Evolutionary conservation across 1,140 invertebrate species (phyloP).

Genomic region (Drosophila littoralis): DNA sequence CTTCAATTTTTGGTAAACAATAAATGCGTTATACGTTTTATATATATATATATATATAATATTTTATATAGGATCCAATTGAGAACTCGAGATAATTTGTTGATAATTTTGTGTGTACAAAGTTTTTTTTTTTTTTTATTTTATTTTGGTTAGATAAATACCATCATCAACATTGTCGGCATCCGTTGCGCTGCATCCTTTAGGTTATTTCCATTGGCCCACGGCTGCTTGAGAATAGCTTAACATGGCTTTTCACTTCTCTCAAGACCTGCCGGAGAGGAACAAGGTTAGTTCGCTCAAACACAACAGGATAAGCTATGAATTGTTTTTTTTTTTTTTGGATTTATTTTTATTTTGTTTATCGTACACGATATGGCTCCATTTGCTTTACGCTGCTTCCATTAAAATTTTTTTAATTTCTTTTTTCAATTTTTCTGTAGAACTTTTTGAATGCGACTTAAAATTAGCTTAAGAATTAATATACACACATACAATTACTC

Average conservation of each 20-base stretch:
- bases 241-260: slow-evolving; percentile 71
- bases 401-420: slow-evolving; percentile 14
- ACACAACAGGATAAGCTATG: slow-evolving; percentile 84
- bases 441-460: slow-evolving; percentile 50
- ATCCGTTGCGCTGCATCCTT: slow-evolving; percentile 62
- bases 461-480: slow-evolving; percentile 70
- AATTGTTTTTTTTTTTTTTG: slow-evolving; percentile 59
- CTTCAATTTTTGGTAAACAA: slow-evolving; percentile 58
- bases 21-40: slow-evolving; percentile 62
- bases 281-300: slow-evolving; percentile 85
- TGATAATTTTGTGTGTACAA: slow-evolving; percentile 79
- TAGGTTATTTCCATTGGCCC: slow-evolving; percentile 42
- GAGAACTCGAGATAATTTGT: slow-evolving; percentile 76
- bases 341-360: slow-evolving; percentile 41
- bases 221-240: slow-evolving; percentile 74
- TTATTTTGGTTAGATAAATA: slow-evolving; percentile 84
- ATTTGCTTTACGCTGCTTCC: slow-evolving; percentile 45
- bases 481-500: slow-evolving; percentile 22
- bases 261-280: slow-evolving; percentile 85
- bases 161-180: slow-evolving; percentile 73
- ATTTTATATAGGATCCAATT: slow-evolving; percentile 74
- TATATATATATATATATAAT: slow-evolving; percentile 65
- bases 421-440: slow-evolving; percentile 25
- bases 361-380: slow-evolving; percentile 29
- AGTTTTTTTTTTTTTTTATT: slow-evolving; percentile 67